A percentile compares a stretch with the other conserved stretches of the same genome.
Evolutionary conservation across 2,797 vertebrate species (phyloP).

Genomic region (Sebastes aleutianus): DNA sequence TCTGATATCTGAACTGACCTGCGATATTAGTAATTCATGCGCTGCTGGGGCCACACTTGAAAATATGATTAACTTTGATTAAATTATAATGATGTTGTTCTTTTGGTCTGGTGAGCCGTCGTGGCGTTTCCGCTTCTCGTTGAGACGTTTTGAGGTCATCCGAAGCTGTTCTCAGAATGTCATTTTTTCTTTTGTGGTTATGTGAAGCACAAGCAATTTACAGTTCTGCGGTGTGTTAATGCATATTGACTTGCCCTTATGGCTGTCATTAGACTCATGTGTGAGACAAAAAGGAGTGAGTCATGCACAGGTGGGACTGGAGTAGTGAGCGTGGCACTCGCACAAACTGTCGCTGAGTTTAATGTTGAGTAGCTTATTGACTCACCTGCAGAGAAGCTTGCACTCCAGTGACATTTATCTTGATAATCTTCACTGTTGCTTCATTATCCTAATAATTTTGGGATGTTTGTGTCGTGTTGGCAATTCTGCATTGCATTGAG

Average conservation of each 20-base stretch:
- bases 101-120: conserved; percentile 18
- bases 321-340: neutral
- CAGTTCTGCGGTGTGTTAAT: conserved; percentile 51
- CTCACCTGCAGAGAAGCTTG: conserved; percentile 3
- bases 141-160: conserved; percentile 49
- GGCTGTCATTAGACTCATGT: conserved; percentile 32
- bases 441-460: neutral
- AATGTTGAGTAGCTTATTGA: neutral
- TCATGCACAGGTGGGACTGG: conserved; percentile 24
- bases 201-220: conserved; percentile 41
- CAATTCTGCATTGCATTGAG: conserved; percentile 30
- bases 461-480: neutral
- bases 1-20: conserved; percentile 35
- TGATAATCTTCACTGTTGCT: neutral
- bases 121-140: neutral
- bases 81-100: conserved; percentile 58
- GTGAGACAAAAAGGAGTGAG: conserved; percentile 41
- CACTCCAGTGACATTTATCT: neutral
- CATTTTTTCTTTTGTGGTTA: conserved; percentile 21
- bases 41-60: conserved; percentile 12
- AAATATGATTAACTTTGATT: conserved; percentile 56
- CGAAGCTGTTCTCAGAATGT: conserved; percentile 19
- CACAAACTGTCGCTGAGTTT: neutral
- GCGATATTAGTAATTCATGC: conserved; percentile 52
- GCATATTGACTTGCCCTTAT: conserved; percentile 42